Conservation (phyloP, 2,113 vertebrate genomes). For the Sceloporus tristichus region DNA sequence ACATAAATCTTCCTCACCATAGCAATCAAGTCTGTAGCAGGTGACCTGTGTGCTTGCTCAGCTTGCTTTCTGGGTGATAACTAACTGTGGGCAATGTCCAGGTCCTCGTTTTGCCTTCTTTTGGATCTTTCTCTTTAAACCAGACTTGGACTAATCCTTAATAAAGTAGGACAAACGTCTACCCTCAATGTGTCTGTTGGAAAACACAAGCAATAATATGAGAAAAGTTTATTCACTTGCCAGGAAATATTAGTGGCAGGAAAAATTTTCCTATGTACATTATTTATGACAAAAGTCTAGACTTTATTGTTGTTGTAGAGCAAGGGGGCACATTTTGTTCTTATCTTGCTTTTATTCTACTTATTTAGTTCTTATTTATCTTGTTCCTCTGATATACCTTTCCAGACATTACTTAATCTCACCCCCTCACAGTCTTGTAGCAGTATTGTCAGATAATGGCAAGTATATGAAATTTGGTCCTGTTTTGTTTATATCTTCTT, state of each 20-base stretch:
- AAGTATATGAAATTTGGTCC: background rate
- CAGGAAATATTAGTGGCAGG: background rate
- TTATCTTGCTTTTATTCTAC: background rate
- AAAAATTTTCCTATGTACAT: background rate
- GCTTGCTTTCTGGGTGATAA: background rate
- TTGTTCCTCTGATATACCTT: constrained; percentile 6
- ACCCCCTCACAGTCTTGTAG: background rate
- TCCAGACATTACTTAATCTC: constrained; percentile 16
- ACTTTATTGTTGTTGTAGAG: background rate
- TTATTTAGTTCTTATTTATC: background rate
- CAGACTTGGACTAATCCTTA: background rate
- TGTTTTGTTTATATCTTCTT: background rate
- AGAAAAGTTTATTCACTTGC: background rate
- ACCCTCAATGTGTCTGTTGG: background rate
- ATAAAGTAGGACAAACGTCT: background rate
- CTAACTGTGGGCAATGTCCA: background rate
- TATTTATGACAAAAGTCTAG: constrained; percentile 2
- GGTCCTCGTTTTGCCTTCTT: background rate
- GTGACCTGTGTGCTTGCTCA: background rate
- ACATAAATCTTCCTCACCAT: background rate
- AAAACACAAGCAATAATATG: background rate
- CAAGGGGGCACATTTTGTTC: background rate
- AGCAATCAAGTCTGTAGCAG: background rate
- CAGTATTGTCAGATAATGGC: background rate
- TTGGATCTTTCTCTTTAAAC: background rate